Conservation (phyloP, 1,140 invertebrate species). For the Drosophila arizonae region DNA sequence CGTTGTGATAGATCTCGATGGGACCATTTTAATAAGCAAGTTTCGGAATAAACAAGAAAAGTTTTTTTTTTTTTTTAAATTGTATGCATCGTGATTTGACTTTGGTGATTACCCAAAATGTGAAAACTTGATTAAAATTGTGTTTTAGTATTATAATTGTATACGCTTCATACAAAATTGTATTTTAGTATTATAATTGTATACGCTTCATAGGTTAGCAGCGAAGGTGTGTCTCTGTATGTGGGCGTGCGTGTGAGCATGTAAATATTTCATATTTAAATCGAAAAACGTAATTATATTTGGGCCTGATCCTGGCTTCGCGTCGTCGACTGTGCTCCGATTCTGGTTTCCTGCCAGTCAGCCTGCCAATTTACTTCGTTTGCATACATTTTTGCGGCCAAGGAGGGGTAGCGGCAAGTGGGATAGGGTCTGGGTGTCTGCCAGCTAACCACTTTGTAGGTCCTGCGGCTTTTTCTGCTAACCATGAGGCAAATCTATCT, state of each 20-base stretch:
- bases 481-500: slow-evolving; percentile 3
- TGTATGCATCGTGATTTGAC: too few species aligned
- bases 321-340: not conserved
- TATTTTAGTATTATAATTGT: too few species aligned
- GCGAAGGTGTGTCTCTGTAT: slow-evolving; percentile 12
- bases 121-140: too few species aligned
- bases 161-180: too few species aligned
- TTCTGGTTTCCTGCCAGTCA: slow-evolving; percentile 54
- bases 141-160: too few species aligned
- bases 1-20: too few species aligned
- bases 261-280: slow-evolving; percentile 74
- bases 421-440: not conserved
- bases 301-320: slow-evolving; percentile 27
- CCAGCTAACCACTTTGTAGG: slow-evolving; percentile 22
- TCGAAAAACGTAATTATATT: slow-evolving; percentile 65
- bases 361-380: slow-evolving; percentile 75
- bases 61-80: too few species aligned
- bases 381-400: slow-evolving; percentile 67
- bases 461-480: not conserved
- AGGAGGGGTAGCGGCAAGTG: not conserved
- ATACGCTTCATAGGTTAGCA: too few species aligned
- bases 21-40: too few species aligned
- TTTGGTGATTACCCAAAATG: too few species aligned
- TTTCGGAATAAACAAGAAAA: too few species aligned
- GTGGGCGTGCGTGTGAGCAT: slow-evolving; percentile 20